A percentile compares a stretch with the other conserved stretches of the same genome.
Conservation (phyloP, 2,797 vertebrate species). For the Trematomus bernacchii region DNA sequence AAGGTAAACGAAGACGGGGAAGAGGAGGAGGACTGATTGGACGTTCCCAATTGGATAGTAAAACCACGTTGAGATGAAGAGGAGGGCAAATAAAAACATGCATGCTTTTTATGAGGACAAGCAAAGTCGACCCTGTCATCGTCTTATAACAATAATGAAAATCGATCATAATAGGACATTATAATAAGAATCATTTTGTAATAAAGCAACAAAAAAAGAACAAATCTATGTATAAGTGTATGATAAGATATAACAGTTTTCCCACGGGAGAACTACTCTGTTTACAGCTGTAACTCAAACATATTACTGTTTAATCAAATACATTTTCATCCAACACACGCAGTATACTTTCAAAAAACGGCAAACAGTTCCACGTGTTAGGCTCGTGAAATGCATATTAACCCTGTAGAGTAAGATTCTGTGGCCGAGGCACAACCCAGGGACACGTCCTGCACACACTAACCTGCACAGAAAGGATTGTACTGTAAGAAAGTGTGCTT, state of each 20-base stretch:
- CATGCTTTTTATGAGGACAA: slow-evolving; percentile 86
- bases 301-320: slow-evolving; percentile 69
- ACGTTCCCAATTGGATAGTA: slow-evolving; percentile 63
- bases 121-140: slow-evolving; percentile 73
- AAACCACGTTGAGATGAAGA: slow-evolving; percentile 56
- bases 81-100: slow-evolving; percentile 75
- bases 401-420: slow-evolving; percentile 45
- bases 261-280: slow-evolving; percentile 71
- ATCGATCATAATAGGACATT: slow-evolving; percentile 72
- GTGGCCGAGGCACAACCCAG: slow-evolving; percentile 68
- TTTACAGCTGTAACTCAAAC: slow-evolving; percentile 78
- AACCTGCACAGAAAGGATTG: slow-evolving; percentile 83
- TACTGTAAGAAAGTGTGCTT: slow-evolving; percentile 85
- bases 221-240: slow-evolving; percentile 77
- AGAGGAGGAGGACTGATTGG: slow-evolving; percentile 49
- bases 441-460: slow-evolving; percentile 66
- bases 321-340: slow-evolving; percentile 53
- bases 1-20: slow-evolving; percentile 59
- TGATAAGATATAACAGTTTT: slow-evolving; percentile 75
- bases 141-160: slow-evolving; percentile 76
- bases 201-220: slow-evolving; percentile 66
- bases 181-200: slow-evolving; percentile 82
- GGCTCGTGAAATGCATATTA: slow-evolving; percentile 69
- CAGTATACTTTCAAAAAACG: slow-evolving; percentile 45
- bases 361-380: slow-evolving; percentile 38